phyloP scores from a whole-genome alignment of 2,113 vertebrate species.

The Aptenodytes patagonicus region DNA sequence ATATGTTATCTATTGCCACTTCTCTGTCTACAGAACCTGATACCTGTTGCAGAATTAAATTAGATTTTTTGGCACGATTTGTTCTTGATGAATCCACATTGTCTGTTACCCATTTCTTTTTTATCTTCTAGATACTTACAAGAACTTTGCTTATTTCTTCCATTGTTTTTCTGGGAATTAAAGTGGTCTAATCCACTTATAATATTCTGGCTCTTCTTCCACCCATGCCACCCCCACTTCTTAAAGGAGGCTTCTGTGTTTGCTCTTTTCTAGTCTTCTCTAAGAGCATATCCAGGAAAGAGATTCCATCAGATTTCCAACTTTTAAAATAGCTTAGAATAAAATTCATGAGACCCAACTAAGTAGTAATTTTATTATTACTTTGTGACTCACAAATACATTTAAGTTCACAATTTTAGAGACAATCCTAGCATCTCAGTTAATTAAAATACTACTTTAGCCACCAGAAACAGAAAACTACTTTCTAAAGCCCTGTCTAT shows the following conservation, averaged over 20 bases:
- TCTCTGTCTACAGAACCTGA: neutral
- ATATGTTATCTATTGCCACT: neutral
- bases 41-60: neutral
- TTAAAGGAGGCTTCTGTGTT: neutral
- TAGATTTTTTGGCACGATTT: neutral
- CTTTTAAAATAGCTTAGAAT: neutral
- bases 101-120: neutral
- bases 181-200: neutral
- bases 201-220: neutral
- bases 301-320: neutral
- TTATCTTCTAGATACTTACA: neutral
- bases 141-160: neutral
- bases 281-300: neutral
- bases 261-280: neutral
- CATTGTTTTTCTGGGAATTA: neutral
- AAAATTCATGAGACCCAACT: neutral
- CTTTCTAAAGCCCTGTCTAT: neutral
- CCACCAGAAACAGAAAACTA: neutral
- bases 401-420: neutral
- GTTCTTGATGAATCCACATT: neutral
- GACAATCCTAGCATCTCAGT: neutral
- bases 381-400: neutral
- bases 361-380: neutral
- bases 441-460: neutral
- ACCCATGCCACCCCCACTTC: neutral